These are phyloP conservation scores for Porphyrio hochstetteri DNA, from an alignment of 2,113 vertebrate species.

Conservation along the genomic window DNA sequence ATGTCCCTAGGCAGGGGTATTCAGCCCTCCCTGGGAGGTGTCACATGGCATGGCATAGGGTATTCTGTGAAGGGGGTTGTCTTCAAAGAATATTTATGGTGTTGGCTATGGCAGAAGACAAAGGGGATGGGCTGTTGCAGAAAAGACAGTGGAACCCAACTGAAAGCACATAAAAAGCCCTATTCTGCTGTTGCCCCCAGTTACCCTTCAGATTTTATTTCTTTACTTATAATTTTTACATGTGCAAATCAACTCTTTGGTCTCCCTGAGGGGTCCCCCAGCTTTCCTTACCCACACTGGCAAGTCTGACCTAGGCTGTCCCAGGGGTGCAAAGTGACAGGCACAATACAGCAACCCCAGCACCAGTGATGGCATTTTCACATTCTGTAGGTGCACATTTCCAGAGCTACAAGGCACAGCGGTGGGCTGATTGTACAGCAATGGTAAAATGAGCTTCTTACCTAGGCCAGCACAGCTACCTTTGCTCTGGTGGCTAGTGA, in stretches of 20 bases:
- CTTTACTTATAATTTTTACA: background rate
- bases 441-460: rapidly evolving
- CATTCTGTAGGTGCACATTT: rapidly evolving
- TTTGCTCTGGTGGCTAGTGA: background rate
- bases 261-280: background rate
- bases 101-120: background rate
- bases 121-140: background rate
- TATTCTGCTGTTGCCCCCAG: background rate
- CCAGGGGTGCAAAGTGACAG: background rate
- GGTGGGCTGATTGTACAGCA: background rate
- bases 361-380: background rate
- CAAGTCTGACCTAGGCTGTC: rapidly evolving
- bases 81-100: background rate
- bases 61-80: background rate
- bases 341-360: background rate
- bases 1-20: background rate
- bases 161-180: background rate
- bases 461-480: background rate
- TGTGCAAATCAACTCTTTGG: background rate
- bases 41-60: background rate
- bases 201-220: background rate
- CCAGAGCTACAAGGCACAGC: background rate
- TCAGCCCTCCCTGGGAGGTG: background rate
- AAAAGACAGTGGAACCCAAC: background rate
- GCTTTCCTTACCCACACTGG: background rate